A percentile compares a stretch with the other conserved stretches of the same genome.
Conservation (phyloP, 2,113 vertebrate species). For the Pelmatolapia mariae region DNA sequence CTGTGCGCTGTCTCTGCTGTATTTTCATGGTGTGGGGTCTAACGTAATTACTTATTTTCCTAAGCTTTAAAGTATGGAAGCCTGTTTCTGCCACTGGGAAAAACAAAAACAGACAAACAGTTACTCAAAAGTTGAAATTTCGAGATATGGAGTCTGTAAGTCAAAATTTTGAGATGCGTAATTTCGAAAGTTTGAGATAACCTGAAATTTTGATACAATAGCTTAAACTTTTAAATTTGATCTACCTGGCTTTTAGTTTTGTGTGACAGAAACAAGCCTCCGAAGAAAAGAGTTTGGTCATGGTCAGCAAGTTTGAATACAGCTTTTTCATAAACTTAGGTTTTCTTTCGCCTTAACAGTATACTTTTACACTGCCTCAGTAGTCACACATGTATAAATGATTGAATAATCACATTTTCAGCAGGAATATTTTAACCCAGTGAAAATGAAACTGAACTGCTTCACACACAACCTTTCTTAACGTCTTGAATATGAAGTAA, state of each 20-base stretch:
- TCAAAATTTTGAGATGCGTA: neutral
- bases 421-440: neutral
- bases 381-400: neutral
- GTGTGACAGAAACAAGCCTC: neutral
- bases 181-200: neutral
- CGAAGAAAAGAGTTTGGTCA: neutral
- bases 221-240: neutral
- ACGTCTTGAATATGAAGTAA: conserved; percentile 9
- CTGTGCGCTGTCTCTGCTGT: neutral
- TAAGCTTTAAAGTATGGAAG: neutral
- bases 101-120: neutral
- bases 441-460: neutral
- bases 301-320: neutral
- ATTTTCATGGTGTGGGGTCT: neutral
- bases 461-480: neutral
- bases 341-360: neutral
- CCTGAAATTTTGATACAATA: neutral
- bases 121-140: neutral
- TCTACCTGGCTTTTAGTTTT: neutral
- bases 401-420: neutral
- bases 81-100: neutral
- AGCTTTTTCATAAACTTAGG: neutral
- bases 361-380: neutral
- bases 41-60: neutral
- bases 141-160: neutral